phyloP scores from a whole-genome alignment of 2,113 vertebrate species.

The Seriola quinqueradiata region DNA sequence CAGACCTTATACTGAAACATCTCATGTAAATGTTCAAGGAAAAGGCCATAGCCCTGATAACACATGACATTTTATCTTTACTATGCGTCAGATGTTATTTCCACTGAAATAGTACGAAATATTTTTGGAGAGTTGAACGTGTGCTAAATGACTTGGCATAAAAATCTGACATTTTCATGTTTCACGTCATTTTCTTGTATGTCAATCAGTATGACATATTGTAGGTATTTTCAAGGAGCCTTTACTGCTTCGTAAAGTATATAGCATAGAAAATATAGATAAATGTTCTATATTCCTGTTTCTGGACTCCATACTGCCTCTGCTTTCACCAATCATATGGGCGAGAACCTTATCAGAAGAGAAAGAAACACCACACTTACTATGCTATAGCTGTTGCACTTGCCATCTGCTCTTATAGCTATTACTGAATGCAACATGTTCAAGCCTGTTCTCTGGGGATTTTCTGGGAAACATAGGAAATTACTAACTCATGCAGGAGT shows the following conservation, averaged over 20 bases:
- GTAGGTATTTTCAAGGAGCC: not conserved
- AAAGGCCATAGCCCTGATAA: not conserved
- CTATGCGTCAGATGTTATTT: not conserved
- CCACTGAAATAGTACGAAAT: not conserved
- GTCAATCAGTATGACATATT: conserved; percentile 1
- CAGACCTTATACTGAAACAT: not conserved
- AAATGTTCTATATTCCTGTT: not conserved
- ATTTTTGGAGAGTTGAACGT: not conserved
- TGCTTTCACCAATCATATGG: not conserved
- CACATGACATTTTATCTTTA: not conserved
- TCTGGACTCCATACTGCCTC: not conserved
- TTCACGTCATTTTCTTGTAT: not conserved
- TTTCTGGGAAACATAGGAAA: conserved; percentile 10
- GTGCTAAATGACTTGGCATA: not conserved
- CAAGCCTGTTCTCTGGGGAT: conserved; percentile 4
- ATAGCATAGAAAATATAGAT: not conserved
- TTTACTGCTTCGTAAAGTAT: not conserved
- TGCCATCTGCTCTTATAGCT: conserved; percentile 26
- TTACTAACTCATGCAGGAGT: not conserved
- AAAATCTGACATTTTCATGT: too few species aligned
- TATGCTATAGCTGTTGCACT: conserved; percentile 9
- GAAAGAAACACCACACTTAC: not conserved
- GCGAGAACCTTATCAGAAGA: not conserved
- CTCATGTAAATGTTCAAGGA: not conserved
- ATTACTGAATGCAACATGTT: conserved; percentile 7